phyloP scores from a whole-genome alignment of 2,113 vertebrate genomes.

The Donacobius atricapilla region DNA sequence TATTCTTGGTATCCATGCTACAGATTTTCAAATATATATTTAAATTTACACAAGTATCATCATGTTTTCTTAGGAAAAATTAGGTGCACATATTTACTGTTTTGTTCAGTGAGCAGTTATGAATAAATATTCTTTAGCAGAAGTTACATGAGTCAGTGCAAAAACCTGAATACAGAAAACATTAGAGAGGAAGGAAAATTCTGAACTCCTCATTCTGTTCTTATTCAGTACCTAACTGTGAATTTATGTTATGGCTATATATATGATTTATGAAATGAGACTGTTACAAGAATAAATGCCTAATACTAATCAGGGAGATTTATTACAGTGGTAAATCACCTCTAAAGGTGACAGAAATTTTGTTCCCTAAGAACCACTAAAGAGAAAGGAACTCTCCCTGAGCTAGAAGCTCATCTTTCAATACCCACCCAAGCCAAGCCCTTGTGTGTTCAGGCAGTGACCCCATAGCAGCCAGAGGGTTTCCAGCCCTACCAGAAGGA shows the following conservation, averaged over 20 bases:
- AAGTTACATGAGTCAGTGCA: not conserved
- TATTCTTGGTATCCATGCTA: not conserved
- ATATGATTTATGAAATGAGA: not conserved
- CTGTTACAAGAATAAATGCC: not conserved
- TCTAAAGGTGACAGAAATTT: not conserved
- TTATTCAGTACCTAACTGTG: not conserved
- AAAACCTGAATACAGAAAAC: not conserved
- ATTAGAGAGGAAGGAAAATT: not conserved
- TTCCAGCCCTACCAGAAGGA: not conserved
- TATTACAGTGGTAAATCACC: not conserved
- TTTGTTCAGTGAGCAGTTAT: not conserved
- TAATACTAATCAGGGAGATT: not conserved
- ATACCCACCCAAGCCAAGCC: not conserved
- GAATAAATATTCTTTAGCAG: not conserved
- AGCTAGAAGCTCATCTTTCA: not conserved
- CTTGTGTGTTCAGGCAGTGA: not conserved
- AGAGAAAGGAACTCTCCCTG: not conserved
- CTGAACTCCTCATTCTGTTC: not conserved
- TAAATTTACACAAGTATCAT: not conserved
- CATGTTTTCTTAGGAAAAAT: not conserved
- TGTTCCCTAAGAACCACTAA: not conserved
- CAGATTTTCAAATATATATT: not conserved
- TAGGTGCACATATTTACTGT: not conserved
- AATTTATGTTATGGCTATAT: not conserved
- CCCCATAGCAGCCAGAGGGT: accelerated